A percentile compares a stretch with the other conserved stretches of the same genome.
These are phyloP conservation scores for Nixonia krombeini DNA, from an alignment of 1,140 invertebrate genomes.

Conservation along the genomic window DNA sequence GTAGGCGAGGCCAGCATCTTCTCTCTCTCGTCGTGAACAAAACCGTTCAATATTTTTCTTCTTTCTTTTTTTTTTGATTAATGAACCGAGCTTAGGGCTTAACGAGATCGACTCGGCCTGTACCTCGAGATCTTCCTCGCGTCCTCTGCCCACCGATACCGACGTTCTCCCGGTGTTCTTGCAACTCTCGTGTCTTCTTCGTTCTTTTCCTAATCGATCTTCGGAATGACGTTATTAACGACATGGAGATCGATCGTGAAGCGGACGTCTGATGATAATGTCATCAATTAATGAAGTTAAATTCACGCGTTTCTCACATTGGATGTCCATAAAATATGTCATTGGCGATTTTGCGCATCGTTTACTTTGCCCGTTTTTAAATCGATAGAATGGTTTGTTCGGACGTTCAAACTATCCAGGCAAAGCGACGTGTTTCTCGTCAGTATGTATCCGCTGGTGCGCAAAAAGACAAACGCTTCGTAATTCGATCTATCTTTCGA, in stretches of 20 bases:
- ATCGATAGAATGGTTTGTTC: too few relatives aligned
- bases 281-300: conserved; percentile 5
- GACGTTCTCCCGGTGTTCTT: conserved; percentile 13
- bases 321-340: too few relatives aligned
- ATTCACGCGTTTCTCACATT: not conserved
- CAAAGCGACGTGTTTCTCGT: too few relatives aligned
- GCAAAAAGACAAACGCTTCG: too few relatives aligned
- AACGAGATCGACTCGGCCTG: conserved; percentile 26
- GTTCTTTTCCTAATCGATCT: conserved; percentile 26
- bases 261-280: conserved; percentile 1
- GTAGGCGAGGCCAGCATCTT: not conserved
- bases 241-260: conserved; percentile 17
- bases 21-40: conserved; percentile 13
- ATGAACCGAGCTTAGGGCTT: conserved; percentile 36
- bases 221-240: conserved; percentile 18
- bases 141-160: conserved; percentile 12
- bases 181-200: conserved; percentile 1
- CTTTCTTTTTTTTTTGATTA: conserved; percentile 41
- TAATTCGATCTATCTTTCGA: conserved; percentile 1
- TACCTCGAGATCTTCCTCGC: conserved; percentile 17
- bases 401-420: too few relatives aligned
- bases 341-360: too few relatives aligned
- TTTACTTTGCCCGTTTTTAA: too few relatives aligned
- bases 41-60: too few relatives aligned
- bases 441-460: too few relatives aligned